Evolutionary conservation across 1,140 invertebrate genomes (phyloP), one percentile per base, ranked within the genome.

Genomic region (Cheumatopsyche charites): DNA sequence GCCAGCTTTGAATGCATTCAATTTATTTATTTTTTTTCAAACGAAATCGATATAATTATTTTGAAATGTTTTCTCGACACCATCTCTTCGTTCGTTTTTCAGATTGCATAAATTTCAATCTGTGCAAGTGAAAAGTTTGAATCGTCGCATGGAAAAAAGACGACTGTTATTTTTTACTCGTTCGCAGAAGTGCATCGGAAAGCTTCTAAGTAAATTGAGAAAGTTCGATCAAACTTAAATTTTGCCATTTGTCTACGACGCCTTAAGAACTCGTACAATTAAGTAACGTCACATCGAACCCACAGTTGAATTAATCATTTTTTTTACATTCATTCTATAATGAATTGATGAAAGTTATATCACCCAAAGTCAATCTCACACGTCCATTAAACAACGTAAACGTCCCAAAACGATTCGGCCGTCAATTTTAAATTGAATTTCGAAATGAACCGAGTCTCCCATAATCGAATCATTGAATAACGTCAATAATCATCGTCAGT

Each of bases 191-290:
- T 23, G 21, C 55, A 58, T 26, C 23, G 55, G 55, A 58, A 58
- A 58, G 23, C 21, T 55, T 58, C 55, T 58, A 58, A 58, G 55
- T 58, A 26, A 58, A 58, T 58, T 58, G 55, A 58, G 23, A 58
- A 58, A 58, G 21, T 58, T 58, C 21, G 11, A 13, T 23, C 19
- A 58, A 58, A 58, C 19, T 58, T 58, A 58, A 13, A 58, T 58
- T 58, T 58, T 13, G 55, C 25, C 23, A 58, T 58, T 58, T 58
- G 23, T 58, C 23, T 58, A 1, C 7, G 7, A 19, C 21, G 19
- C 17, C 55, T 58, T 58, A 23, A 2, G 29, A 36, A 36, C 29
- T 58, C 55, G 55, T 25, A 17, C 17, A 26, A 58, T 17, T 7
- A 25, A 13, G 23, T 11, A 12, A 13, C 21, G 17, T 9, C 55